phyloP scores from a whole-genome alignment of 35 echinoderm and acorn worm genomes.

The Apostichopus californicus region DNA sequence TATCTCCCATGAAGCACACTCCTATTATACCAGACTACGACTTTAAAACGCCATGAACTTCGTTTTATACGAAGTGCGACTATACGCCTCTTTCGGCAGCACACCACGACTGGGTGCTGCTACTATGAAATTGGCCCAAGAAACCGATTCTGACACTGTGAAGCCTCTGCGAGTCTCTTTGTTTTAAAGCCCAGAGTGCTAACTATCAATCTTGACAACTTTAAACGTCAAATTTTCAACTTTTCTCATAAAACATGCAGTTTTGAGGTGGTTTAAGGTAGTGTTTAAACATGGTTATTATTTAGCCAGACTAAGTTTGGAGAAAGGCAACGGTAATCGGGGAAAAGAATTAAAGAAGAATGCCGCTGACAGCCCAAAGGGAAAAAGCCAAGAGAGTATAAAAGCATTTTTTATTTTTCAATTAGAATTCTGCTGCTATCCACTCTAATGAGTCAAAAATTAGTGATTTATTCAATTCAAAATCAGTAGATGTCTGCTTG shows the following conservation, averaged over 20 bases:
- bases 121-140: neutral
- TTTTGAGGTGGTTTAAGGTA: slow-evolving; percentile 4
- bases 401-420: too few species aligned
- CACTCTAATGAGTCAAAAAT: too few species aligned
- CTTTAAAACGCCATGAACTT: neutral
- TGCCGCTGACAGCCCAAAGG: too few species aligned
- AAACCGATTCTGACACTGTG: neutral
- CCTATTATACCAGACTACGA: neutral
- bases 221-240: neutral
- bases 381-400: too few species aligned
- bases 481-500: too few species aligned
- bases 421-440: too few species aligned
- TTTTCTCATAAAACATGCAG: neutral
- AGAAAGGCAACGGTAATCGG: neutral
- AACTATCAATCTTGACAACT: neutral
- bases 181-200: neutral
- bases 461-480: too few species aligned
- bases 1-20: neutral
- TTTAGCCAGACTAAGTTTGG: neutral
- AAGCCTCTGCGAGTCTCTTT: neutral
- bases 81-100: too few species aligned
- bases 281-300: neutral
- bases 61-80: too few species aligned
- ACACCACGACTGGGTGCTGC: neutral
- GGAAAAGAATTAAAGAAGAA: too few species aligned